These are phyloP conservation scores for Sciurus carolinensis DNA, from an alignment of 2,797 vertebrate species.

Conservation along the genomic window DNA sequence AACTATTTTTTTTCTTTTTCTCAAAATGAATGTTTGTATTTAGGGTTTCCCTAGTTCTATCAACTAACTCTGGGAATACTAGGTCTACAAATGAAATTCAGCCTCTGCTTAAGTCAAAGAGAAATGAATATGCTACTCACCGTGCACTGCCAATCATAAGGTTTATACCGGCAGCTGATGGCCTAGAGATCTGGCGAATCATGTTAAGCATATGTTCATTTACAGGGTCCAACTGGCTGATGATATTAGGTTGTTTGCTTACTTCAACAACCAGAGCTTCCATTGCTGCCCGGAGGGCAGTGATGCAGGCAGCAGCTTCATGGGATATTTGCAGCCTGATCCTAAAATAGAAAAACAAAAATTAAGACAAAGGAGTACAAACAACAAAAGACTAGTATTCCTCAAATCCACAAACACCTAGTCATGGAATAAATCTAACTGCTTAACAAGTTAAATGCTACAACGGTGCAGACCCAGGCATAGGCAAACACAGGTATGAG, in stretches of 20 bases:
- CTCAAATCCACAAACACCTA: neutral
- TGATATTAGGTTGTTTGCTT: slow-evolving; percentile 93
- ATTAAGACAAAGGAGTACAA: neutral
- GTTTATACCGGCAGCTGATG: slow-evolving; percentile 92
- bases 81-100: neutral
- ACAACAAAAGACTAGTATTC: neutral
- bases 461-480: neutral
- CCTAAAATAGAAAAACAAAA: slow-evolving; percentile 88
- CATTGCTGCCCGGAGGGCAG: slow-evolving; percentile 92
- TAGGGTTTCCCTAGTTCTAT: neutral
- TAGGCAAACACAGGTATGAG: neutral
- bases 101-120: neutral
- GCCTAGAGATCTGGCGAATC: slow-evolving; percentile 94
- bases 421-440: slow-evolving; percentile 12
- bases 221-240: slow-evolving; percentile 92
- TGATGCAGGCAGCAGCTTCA: slow-evolving; percentile 90
- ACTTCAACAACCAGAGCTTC: slow-evolving; percentile 97
- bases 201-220: slow-evolving; percentile 92
- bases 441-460: neutral
- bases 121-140: slow-evolving; percentile 83
- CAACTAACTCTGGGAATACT: neutral
- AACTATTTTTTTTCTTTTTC: neutral
- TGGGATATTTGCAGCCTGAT: slow-evolving; percentile 94
- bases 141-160: slow-evolving; percentile 90
- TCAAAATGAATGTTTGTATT: neutral